A percentile compares a stretch with the other conserved stretches of the same genome.
Evolutionary conservation across 2,888 invertebrate species (phyloP).

Genomic region (Orthosia cruda): DNA sequence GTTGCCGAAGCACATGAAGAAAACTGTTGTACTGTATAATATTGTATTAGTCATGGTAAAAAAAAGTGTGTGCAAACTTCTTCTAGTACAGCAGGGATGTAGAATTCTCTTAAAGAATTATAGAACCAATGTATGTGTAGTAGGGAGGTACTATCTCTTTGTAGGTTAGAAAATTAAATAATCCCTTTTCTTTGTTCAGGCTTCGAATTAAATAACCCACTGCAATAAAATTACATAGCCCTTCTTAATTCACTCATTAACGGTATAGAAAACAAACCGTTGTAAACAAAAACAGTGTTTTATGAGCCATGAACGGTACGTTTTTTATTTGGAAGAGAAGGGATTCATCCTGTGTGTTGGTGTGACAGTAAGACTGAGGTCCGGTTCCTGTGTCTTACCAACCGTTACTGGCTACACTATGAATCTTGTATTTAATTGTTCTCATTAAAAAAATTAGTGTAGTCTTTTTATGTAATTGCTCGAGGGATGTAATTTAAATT

Average conservation of each 20-base stretch:
- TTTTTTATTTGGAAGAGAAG: slow-evolving; percentile 35
- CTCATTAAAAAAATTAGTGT: neutral
- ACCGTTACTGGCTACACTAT: slow-evolving; percentile 15
- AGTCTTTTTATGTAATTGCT: too few relatives aligned
- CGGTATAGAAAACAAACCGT: slow-evolving; percentile 35
- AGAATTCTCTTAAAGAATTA: too few relatives aligned
- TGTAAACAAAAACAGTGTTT: slow-evolving; percentile 51
- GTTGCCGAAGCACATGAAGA: too few relatives aligned
- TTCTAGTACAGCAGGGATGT: too few relatives aligned
- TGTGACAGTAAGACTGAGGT: slow-evolving; percentile 27
- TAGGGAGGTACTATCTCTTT: too few relatives aligned
- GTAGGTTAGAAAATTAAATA: neutral
- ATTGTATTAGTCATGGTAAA: too few relatives aligned
- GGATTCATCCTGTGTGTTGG: slow-evolving; percentile 33
- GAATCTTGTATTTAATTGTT: neutral
- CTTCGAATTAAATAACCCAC: slow-evolving; percentile 39
- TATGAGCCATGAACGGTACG: slow-evolving; percentile 49
- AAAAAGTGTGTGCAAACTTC: too few relatives aligned
- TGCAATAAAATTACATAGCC: slow-evolving; percentile 46
- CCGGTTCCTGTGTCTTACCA: slow-evolving; percentile 14
- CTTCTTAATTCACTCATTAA: slow-evolving; percentile 44
- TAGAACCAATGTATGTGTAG: too few relatives aligned
- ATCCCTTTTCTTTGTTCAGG: slow-evolving; percentile 8
- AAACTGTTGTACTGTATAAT: too few relatives aligned
- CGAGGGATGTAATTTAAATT: too few relatives aligned